Evolutionary conservation across 2,797 vertebrate species (phyloP).

Genomic region (Ctenochaetus hawaiiensis): DNA sequence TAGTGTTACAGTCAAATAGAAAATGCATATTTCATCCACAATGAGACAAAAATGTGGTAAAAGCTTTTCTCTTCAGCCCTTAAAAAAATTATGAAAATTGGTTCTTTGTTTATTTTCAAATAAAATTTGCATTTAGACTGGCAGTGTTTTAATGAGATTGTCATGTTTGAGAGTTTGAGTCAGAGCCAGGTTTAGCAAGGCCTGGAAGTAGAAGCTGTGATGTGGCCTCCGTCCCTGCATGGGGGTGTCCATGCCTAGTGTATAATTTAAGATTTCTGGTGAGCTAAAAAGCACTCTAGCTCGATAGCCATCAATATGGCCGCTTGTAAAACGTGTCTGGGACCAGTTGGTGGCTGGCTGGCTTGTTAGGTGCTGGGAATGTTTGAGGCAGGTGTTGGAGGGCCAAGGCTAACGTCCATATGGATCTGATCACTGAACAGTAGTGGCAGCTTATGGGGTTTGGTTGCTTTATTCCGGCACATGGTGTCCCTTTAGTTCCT

Average conservation of each 20-base stretch:
- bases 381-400: slow-evolving; percentile 82
- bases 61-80: slow-evolving; percentile 32
- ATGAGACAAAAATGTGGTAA: slow-evolving; percentile 27
- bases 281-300: slow-evolving; percentile 80
- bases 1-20: slow-evolving; percentile 42
- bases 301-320: slow-evolving; percentile 84
- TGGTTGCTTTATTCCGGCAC: slow-evolving; percentile 71
- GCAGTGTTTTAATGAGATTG: slow-evolving; percentile 46
- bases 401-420: slow-evolving; percentile 80
- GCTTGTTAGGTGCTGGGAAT: slow-evolving; percentile 81
- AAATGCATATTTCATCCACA: slow-evolving; percentile 36
- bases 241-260: slow-evolving; percentile 75
- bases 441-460: slow-evolving; percentile 83
- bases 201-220: slow-evolving; percentile 74
- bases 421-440: slow-evolving; percentile 88
- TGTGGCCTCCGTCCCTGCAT: slow-evolving; percentile 74
- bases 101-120: slow-evolving; percentile 56
- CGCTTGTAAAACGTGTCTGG: slow-evolving; percentile 82
- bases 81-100: slow-evolving; percentile 36
- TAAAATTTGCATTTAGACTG: slow-evolving; percentile 57
- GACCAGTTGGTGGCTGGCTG: slow-evolving; percentile 74
- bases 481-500: slow-evolving; percentile 68
- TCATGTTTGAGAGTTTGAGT: slow-evolving; percentile 63
- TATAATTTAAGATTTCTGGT: slow-evolving; percentile 85
- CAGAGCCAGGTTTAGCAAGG: slow-evolving; percentile 57